Base-by-base conservation (phyloP, 2,888 invertebrate species). In the Palloptera scutellata region DNA sequence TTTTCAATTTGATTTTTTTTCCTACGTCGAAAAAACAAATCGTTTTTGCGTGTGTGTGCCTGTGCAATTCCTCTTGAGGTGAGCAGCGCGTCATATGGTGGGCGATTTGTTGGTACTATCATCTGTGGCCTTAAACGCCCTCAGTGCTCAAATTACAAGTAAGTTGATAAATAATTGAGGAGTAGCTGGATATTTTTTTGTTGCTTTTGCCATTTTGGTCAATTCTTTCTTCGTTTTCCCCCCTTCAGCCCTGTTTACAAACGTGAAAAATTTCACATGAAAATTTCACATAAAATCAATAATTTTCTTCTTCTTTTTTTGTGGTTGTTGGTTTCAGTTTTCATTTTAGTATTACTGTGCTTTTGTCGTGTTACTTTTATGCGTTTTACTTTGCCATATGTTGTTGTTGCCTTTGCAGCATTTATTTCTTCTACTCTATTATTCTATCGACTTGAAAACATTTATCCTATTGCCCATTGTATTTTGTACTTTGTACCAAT, bases 121-220 rank as follows among this genome's bases (percentile, higher is more conserved):
- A 76, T 80, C 77, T 78, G 79, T 76, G 81, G 81, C 81, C 78
- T 74, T 78, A 74, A 75, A 78, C 77, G 80, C 79, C 78, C 76
- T 75, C 79, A 74, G 77, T 77, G 76, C 78, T 78, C 74, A 80
- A 74, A 79, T 53, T 71, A 57, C 59, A 70, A 72, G 75, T 76
- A 73, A 76, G 75, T 75, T 61, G 13, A 20, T 15, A 12, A 60
- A 40, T 13, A 30, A 4, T 30, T 9, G 11, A 20, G 9, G 10
- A 17, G 41, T 13, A 45, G 8, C 10, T 40, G 15, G 15, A n/a
- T 51, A 30, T 30, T 30, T 45, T n/a, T 12, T 17, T 60, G n/a
- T 51, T 60, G 17, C 30, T 45, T 10, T 30, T 60, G 1, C 48
- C 15, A 30, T 19, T 48, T 61, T 43, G 30, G 43, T 17, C 15